Percentiles rank a stretch among this genome's conserved stretches.
Evolutionary conservation across 2,797 vertebrate species (phyloP).

Genomic region (Oreochromis grahami): DNA sequence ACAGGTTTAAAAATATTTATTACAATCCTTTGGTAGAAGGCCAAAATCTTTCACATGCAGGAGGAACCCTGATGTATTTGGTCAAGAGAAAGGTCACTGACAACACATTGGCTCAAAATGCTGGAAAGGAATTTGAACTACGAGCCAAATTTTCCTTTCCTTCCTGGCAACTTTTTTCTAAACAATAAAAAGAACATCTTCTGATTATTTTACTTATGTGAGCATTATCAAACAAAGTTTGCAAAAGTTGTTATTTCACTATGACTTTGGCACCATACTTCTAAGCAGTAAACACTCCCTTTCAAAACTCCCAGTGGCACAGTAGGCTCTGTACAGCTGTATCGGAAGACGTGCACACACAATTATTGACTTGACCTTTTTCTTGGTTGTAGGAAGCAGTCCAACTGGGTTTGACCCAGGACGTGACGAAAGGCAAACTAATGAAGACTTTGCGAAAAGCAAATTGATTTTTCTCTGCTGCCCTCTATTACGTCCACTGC

Average conservation of each 20-base stretch:
- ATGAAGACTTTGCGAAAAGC: constrained; percentile 71
- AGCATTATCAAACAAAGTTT: background rate
- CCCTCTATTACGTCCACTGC: constrained; percentile 16
- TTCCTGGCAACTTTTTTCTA: background rate
- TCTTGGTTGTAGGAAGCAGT: constrained; percentile 38
- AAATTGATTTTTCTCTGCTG: constrained; percentile 58
- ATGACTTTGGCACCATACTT: background rate
- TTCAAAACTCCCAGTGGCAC: background rate
- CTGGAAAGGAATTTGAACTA: background rate
- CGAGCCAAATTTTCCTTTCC: background rate
- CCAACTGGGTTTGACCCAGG: constrained; percentile 57
- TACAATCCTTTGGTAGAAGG: background rate
- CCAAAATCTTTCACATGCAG: background rate
- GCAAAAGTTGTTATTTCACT: background rate
- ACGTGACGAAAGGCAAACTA: constrained; percentile 65
- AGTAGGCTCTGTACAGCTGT: background rate
- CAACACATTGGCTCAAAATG: background rate
- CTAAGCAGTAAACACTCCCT: background rate
- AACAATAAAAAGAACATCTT: background rate
- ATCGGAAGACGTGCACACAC: constrained; percentile 5
- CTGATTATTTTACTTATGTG: background rate
- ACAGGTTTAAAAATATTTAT: background rate
- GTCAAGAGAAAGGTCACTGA: background rate
- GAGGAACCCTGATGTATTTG: background rate
- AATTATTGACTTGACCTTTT: constrained; percentile 68